phyloP scores from a whole-genome alignment of 2,888 invertebrate genomes.

The Rhyacophila evoluta region DNA sequence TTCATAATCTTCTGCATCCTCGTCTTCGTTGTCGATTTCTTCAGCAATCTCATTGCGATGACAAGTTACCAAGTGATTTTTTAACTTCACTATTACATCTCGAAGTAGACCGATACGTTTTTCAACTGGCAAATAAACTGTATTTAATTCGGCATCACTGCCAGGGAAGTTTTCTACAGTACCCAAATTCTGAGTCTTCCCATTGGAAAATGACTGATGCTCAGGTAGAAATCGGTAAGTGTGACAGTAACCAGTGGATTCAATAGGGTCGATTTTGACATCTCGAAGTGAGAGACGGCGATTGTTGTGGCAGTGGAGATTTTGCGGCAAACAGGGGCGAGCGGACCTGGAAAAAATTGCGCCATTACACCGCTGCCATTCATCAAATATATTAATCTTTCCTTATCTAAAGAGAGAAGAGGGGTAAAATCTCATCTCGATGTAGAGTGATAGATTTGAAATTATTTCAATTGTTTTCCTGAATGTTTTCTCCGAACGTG shows the following conservation, averaged over 20 bases:
- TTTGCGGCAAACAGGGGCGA: neutral
- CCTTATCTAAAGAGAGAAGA: neutral
- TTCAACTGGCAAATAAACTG: neutral
- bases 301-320: too few species aligned
- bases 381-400: slow-evolving; percentile 12
- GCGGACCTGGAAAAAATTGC: slow-evolving; percentile 53
- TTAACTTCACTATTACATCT: neutral
- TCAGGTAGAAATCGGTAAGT: neutral
- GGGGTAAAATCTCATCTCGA: neutral
- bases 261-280: too few species aligned
- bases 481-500: slow-evolving; percentile 36
- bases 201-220: neutral
- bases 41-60: slow-evolving; percentile 2
- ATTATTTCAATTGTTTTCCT: slow-evolving; percentile 33
- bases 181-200: neutral
- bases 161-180: neutral
- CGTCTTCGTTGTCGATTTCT: slow-evolving; percentile 8
- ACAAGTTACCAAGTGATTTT: slow-evolving; percentile 57
- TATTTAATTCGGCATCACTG: neutral
- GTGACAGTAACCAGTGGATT: neutral
- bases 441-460: neutral
- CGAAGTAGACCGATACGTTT: neutral
- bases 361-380: slow-evolving; percentile 47
- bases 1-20: slow-evolving; percentile 36
- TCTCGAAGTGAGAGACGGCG: neutral